Evolutionary conservation across 2,797 vertebrate genomes (phyloP), one percentile per base, ranked within the genome.

Genomic region (Lophotriccus pileatus): DNA sequence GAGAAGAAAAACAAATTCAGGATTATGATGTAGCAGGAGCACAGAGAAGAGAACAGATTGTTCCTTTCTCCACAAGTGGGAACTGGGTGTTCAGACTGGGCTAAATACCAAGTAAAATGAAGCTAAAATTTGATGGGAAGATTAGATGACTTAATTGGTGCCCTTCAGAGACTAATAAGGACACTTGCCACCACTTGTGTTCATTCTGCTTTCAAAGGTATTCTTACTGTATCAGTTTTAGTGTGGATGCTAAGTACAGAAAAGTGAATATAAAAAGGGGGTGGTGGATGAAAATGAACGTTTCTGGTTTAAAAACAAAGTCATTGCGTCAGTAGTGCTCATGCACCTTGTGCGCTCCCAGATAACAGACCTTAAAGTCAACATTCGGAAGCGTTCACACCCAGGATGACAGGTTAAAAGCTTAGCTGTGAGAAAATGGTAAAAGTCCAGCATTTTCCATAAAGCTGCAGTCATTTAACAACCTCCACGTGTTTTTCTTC

Each of bases 81-180:
- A 95, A 93, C 67, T 79, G 93, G 62, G 62, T 93, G 76, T 92
- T 97, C 94, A 90, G 91, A 53, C 74, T 87, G 80, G 91, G 93
- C 94, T 93, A 95, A 94, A 93, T 59, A 96, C 73, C 92, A 96
- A 96, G 75, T 39, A 95, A 95, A 95, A 95, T 50, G 60, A 81
- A 94, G 94, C 47, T 95, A 88, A 78, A 90, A 94, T 93, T 93
- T 91, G 77, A 94, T 79, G 85, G 55, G 63, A 95, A 93, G 87
- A 95, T 81, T 90, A 87, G 83, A 96, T 93, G 11, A 82, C 83
- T 96, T 95, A 95, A 97, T 91, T 91, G 83, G 47, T 93, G 87
- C 94, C 94, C 95, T 96, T 94, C 60, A 79, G 63, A 94, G 89
- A 60, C 70, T 93, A 96, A 82, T 74, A 91, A 82, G 85, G 77